These are phyloP conservation scores for Okamejei kenojei DNA, from an alignment of 2,797 vertebrate species.

Conservation along the genomic window DNA sequence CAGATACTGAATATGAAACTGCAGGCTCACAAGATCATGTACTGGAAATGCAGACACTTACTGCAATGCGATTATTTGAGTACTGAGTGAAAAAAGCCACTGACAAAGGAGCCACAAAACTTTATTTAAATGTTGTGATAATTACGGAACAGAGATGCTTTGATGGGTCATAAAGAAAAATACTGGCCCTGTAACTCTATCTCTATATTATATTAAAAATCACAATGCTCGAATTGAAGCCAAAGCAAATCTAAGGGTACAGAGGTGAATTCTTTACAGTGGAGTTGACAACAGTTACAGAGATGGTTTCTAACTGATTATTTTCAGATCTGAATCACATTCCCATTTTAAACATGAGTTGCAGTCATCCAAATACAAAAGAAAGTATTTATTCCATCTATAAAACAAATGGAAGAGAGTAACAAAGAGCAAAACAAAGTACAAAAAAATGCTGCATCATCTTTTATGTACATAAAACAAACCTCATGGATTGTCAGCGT, in stretches of 20 bases:
- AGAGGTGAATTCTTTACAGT: slow-evolving; percentile 35
- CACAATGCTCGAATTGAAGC: slow-evolving; percentile 20
- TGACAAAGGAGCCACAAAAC: slow-evolving; percentile 30
- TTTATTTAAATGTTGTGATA: slow-evolving; percentile 36
- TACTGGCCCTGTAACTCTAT: slow-evolving; percentile 27
- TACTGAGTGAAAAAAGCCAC: not conserved
- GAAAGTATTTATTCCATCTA: slow-evolving; percentile 40
- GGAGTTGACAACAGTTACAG: slow-evolving; percentile 21
- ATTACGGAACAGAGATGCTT: slow-evolving; percentile 29
- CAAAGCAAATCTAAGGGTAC: slow-evolving; percentile 19
- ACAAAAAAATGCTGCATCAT: slow-evolving; percentile 37
- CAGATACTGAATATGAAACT: not conserved
- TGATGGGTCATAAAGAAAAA: slow-evolving; percentile 24
- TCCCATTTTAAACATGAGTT: slow-evolving; percentile 38
- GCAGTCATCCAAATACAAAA: slow-evolving; percentile 43
- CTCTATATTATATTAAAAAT: not conserved
- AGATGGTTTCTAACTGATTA: slow-evolving; percentile 26
- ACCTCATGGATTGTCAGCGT: slow-evolving; percentile 54
- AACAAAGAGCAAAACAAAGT: slow-evolving; percentile 38
- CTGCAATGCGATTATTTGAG: not conserved
- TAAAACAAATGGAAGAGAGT: slow-evolving; percentile 40
- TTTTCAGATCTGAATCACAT: slow-evolving; percentile 34
- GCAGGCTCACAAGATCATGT: not conserved
- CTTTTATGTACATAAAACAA: slow-evolving; percentile 40
- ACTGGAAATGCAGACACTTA: too few relatives aligned